Evolutionary conservation across 2,797 vertebrate genomes (phyloP).

Genomic region (Strix occidentalis): DNA sequence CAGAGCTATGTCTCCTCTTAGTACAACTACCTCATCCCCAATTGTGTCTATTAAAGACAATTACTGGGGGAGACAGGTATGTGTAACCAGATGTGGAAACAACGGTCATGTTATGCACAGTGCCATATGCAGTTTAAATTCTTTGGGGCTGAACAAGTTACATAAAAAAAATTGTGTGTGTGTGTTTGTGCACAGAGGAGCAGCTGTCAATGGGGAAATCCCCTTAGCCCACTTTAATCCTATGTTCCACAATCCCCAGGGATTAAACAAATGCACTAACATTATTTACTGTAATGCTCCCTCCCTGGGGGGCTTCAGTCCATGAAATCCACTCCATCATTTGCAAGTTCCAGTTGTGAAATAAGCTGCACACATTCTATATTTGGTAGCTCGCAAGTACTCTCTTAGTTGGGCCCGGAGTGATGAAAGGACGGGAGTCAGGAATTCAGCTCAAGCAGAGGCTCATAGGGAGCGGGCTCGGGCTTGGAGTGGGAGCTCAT

Average conservation of each 20-base stretch:
- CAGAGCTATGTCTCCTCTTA: constrained; percentile 45
- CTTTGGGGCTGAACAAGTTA: constrained; percentile 39
- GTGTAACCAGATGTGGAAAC: constrained; percentile 61
- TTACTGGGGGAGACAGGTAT: constrained; percentile 43
- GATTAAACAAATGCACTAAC: constrained; percentile 56
- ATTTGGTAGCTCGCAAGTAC: constrained; percentile 55
- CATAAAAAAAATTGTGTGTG: constrained; percentile 1
- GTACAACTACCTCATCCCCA: constrained; percentile 54
- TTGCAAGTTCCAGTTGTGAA: constrained; percentile 57
- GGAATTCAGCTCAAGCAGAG: constrained; percentile 27
- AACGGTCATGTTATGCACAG: not conserved
- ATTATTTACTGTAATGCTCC: constrained; percentile 46
- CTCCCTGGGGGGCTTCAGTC: constrained; percentile 46
- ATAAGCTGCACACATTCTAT: not conserved
- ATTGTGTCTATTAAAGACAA: constrained; percentile 58
- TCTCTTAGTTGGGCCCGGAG: constrained; percentile 9
- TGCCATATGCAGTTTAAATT: constrained; percentile 51
- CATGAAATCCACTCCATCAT: constrained; percentile 47
- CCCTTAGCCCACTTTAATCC: constrained; percentile 63
- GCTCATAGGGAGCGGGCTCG: not conserved
- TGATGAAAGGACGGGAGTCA: constrained; percentile 53
- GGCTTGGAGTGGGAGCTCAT: not conserved
- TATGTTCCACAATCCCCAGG: constrained; percentile 11
- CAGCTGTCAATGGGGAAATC: constrained; percentile 70
- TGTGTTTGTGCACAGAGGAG: constrained; percentile 4